Conservation (phyloP, 2,797 vertebrate genomes). For the Euphonia xanthogaster region DNA sequence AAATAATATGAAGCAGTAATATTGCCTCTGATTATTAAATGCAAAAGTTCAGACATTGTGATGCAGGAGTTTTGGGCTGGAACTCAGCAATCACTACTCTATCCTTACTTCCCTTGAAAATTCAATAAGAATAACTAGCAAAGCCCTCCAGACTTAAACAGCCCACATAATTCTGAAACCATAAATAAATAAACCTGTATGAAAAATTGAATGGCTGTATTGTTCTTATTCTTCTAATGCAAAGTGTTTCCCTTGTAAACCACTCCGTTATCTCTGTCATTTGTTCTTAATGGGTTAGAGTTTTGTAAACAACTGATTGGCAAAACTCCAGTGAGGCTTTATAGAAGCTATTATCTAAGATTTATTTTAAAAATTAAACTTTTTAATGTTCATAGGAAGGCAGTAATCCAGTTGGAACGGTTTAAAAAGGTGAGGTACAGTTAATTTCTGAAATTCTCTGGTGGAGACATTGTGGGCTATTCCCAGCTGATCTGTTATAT, state of each 20-base stretch:
- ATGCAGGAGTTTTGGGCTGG: neutral
- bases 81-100: neutral
- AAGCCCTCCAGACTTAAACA: neutral
- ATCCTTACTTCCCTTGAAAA: neutral
- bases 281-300: neutral
- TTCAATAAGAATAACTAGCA: neutral
- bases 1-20: neutral
- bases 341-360: neutral
- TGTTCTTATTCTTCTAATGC: neutral
- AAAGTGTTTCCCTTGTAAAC: neutral
- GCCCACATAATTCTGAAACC: neutral
- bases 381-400: neutral
- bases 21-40: neutral
- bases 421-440: neutral
- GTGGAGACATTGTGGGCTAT: neutral
- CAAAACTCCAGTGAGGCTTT: neutral
- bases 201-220: neutral
- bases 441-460: neutral
- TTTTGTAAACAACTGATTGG: neutral
- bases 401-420: neutral
- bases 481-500: neutral
- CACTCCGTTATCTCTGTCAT: neutral
- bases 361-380: neutral
- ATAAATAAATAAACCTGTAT: neutral
- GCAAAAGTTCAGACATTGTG: rapidly evolving